Conservation (phyloP, 2,797 vertebrate species). For the Notolabrus celidotus region DNA sequence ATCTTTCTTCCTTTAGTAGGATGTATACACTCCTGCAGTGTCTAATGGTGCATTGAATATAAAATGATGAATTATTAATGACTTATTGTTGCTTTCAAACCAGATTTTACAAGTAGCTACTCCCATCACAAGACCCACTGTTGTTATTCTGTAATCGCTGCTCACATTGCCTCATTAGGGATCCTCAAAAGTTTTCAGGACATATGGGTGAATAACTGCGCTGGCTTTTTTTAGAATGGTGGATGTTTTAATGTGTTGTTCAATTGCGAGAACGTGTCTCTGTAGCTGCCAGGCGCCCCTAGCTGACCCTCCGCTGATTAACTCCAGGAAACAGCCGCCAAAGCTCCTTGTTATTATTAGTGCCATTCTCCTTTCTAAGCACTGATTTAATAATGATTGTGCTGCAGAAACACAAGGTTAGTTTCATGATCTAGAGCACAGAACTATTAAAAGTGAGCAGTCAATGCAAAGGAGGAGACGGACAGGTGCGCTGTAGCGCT, state of each 20-base stretch:
- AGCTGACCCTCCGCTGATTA: constrained; percentile 54
- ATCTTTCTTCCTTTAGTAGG: neutral
- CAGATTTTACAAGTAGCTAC: constrained; percentile 27
- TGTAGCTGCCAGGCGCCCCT: constrained; percentile 34
- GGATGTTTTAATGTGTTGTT: constrained; percentile 51
- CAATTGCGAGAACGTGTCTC: constrained; percentile 43
- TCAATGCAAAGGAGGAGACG: constrained; percentile 26
- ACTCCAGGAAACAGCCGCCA: constrained; percentile 48
- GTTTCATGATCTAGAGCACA: constrained; percentile 59
- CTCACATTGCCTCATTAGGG: constrained; percentile 51
- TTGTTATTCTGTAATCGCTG: constrained; percentile 52
- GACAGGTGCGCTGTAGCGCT: constrained; percentile 24
- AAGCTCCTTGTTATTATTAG: constrained; percentile 58
- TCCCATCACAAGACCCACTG: constrained; percentile 4
- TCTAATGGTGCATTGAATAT: constrained; percentile 24
- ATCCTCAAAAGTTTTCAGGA: constrained; percentile 32
- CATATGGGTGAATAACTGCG: constrained; percentile 39
- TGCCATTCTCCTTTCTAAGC: constrained; percentile 37
- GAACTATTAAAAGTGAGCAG: constrained; percentile 43
- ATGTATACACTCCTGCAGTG: constrained; percentile 8
- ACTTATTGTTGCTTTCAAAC: constrained; percentile 33
- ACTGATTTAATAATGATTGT: constrained; percentile 68
- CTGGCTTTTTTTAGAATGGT: constrained; percentile 53
- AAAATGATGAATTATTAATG: constrained; percentile 47
- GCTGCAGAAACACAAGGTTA: constrained; percentile 60